Base-by-base conservation (phyloP, 2,888 invertebrate species). In the Ernsta delagoae region DNA sequence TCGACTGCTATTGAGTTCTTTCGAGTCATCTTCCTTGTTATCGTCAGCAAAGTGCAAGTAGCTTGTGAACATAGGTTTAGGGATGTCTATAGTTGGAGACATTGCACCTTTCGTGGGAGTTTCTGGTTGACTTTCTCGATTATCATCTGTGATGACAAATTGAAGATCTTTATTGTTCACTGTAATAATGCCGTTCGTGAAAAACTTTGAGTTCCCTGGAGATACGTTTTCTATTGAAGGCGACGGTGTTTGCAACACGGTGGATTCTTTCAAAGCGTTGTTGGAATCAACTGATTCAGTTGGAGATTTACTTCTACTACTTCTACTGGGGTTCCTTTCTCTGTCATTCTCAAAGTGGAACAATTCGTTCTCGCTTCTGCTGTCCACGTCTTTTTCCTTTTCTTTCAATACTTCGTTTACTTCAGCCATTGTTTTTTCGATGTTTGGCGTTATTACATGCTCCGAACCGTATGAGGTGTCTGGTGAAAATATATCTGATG, bases 41-140 rank as follows among this genome's bases (percentile, higher is more conserved):
- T 91, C 80, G 74, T 94, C 83, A 71, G 87, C 81, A 75, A 94
- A 90, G 84, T 95, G 88, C 75, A 94, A 75, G 75, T 92, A 89
- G 75, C 93, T 92, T 5, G 93, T 91, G 72, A 93, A 93, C 88
- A 93, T 92, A 1, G 88, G 82, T 34, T 81, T 94, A 0, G 94
- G 96, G 76, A 96, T 96, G n/a, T 95, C 95, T 79, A 96, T 96
- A 0, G 95, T 95, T 4, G 97, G 97, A 0, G 97, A 96, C 74
- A 93, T 94, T 0, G 91, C 82, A 7, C 71, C 73, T 59, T 83
- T 83, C 3, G 75, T 79, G 5, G 78, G 70, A 1, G 79, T 75
- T 59, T 78, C 74, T 48, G 75, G 60, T 5, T 61, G 43, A 24
- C 69, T 63, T 57, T 82, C 82, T 8, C 74, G 73, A 73, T 71